phyloP scores from a whole-genome alignment of 1,140 invertebrate species.

The Ericerus pela region DNA sequence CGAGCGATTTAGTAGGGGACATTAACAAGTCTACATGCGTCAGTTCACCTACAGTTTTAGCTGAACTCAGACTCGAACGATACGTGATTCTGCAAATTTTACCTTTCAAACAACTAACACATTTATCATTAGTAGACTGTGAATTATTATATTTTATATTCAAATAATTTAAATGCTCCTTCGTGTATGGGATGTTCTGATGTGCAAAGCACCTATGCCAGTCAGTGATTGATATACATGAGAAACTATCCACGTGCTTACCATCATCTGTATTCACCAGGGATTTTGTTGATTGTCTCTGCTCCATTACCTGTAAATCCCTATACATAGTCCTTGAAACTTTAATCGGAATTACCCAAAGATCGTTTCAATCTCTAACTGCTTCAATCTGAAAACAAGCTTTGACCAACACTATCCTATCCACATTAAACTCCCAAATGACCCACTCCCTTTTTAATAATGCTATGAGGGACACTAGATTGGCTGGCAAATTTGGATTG shows the following conservation, averaged over 20 bases:
- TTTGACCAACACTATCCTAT: background rate
- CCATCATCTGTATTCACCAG: too few species aligned
- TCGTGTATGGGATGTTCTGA: background rate
- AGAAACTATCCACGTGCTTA: too few species aligned
- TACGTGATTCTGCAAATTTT: background rate
- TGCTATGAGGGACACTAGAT: background rate
- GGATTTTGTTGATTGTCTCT: too few species aligned
- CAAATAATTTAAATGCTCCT: background rate
- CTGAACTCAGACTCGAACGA: background rate
- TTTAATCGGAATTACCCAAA: background rate
- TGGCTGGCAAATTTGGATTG: background rate
- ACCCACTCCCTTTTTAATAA: background rate
- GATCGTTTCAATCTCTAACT: background rate
- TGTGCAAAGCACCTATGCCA: background rate
- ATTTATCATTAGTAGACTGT: background rate
- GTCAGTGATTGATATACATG: background rate
- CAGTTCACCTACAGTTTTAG: background rate
- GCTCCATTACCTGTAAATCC: background rate
- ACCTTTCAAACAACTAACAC: background rate
- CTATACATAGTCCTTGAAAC: background rate
- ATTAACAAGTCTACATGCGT: background rate
- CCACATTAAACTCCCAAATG: background rate
- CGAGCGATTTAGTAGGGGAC: background rate
- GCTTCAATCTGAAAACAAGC: background rate
- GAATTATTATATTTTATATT: background rate